Evolutionary conservation across 2,888 invertebrate genomes (phyloP), one percentile per base, ranked within the genome.

Genomic region (Sussaba pulchella): DNA sequence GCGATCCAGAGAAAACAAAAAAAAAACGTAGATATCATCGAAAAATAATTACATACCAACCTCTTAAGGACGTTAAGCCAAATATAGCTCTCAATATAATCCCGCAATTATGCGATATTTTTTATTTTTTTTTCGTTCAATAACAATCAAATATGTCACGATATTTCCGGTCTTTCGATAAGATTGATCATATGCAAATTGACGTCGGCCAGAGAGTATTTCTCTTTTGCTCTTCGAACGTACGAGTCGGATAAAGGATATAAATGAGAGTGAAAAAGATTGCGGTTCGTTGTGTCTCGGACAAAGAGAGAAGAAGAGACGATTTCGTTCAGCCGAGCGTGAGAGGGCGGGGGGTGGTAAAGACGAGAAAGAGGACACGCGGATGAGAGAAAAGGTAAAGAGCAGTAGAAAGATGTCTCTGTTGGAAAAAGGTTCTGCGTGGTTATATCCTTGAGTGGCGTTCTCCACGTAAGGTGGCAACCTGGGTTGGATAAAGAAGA

Each of bases 401-500:
- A 47, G 45, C 54, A 54, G 31, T 24, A 45, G 72, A 81, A 64
- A 81, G 76, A 73, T 70, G 81, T 81, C 81, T 77, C 81, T 59
- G 77, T 81, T 77, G 73, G 76, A 72, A 50, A 41, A 72, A 71
- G 63, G 47, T 67, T n/a, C 31, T 31, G 4, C 31, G 6, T 31
- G 31, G 17, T 14, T 50, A 57, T 77, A 77, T 82, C 82, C 78
- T 78, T 82, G 79, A 83, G 73, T 84, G 78, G 78, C 84, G 78
- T 72, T 79, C 84, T 79, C 72, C 76, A 72, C 73, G 82, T 83
- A 83, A 88, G 86, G 86, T 85, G 87, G 85, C 83, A 87, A 86
- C 81, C 84, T 84, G 78, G 84, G 31, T 82, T 84, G 90, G 89
- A 90, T 90, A 90, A 91, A 88, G 87, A 86, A 87, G 88, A 90